These are phyloP conservation scores for Brachionus plicatilis DNA, from an alignment of 1,140 invertebrate genomes.

Conservation along the genomic window DNA sequence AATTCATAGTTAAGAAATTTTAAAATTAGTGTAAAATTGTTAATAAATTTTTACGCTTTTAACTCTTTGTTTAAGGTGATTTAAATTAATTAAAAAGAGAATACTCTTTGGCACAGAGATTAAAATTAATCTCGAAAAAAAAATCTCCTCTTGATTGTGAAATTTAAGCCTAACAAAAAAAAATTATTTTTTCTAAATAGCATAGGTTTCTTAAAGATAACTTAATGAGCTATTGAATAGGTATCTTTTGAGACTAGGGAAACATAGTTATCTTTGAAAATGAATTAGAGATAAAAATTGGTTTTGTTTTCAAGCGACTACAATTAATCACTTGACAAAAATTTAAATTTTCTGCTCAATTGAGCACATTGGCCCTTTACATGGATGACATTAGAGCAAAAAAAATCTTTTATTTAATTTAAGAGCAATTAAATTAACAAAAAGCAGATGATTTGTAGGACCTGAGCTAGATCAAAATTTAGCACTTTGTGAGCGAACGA, in stretches of 20 bases:
- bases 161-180: neutral
- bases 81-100: neutral
- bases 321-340: conserved; percentile 18
- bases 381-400: neutral
- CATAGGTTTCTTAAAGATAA: neutral
- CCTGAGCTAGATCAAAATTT: neutral
- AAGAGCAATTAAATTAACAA: neutral
- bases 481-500: neutral
- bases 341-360: neutral
- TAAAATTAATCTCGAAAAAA: neutral
- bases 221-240: neutral
- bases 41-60: neutral
- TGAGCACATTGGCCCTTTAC: neutral
- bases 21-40: neutral
- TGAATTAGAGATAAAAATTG: neutral
- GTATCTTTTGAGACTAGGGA: neutral
- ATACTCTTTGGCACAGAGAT: neutral
- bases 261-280: neutral
- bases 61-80: neutral
- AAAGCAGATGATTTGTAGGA: neutral
- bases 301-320: neutral
- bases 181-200: neutral
- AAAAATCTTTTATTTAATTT: neutral
- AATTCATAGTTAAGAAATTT: neutral
- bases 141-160: neutral